Conservation (phyloP, 1,140 invertebrate genomes). For the Chelonus insularis region DNA sequence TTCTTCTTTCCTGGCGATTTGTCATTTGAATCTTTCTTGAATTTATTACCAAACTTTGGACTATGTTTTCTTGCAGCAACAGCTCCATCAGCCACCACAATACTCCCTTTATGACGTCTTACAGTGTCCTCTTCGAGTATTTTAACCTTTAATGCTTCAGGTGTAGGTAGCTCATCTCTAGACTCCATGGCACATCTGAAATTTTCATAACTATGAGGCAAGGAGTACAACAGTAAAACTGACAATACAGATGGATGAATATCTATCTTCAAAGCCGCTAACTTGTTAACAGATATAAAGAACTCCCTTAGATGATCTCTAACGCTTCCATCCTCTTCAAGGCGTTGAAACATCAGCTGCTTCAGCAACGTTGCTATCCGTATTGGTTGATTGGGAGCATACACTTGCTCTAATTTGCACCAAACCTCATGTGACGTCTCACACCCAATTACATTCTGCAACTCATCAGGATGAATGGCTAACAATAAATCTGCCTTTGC, state of each 20-base stretch:
- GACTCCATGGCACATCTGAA: constrained; percentile 43
- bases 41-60: too few relatives aligned
- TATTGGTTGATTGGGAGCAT: constrained; percentile 20
- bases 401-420: constrained; percentile 21
- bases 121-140: constrained; percentile 40
- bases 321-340: too few relatives aligned
- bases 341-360: too few relatives aligned
- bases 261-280: constrained; percentile 33
- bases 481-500: constrained; percentile 33
- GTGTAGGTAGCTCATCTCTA: constrained; percentile 34
- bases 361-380: too few relatives aligned
- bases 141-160: constrained; percentile 38
- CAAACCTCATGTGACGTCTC: constrained; percentile 24
- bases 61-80: too few relatives aligned
- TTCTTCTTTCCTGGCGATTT: too few relatives aligned
- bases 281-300: constrained; percentile 12
- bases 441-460: constrained; percentile 28
- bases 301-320: too few relatives aligned
- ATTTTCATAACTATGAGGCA: constrained; percentile 34
- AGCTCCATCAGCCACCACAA: not conserved
- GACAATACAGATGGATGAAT: constrained; percentile 37
- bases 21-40: too few relatives aligned
- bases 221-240: constrained; percentile 39
- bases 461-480: constrained; percentile 25
- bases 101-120: constrained; percentile 15